These are phyloP conservation scores for Parasteatoda lunata DNA, from an alignment of 2,888 invertebrate species.

Conservation along the genomic window DNA sequence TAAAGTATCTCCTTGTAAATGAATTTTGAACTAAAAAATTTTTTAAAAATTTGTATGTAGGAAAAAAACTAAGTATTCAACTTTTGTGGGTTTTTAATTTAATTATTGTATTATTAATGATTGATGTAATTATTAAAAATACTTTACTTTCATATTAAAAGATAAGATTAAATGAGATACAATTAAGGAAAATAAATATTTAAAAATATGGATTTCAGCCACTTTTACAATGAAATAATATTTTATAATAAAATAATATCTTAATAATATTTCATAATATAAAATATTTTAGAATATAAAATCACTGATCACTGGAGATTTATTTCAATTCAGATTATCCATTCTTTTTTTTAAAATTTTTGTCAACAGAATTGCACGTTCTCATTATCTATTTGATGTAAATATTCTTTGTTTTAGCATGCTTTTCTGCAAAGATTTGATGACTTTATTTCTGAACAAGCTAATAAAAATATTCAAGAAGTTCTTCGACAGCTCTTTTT, in stretches of 20 bases:
- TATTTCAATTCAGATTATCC: background rate
- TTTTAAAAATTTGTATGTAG: too few relatives aligned
- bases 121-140: too few relatives aligned
- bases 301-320: too few relatives aligned
- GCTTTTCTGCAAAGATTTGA: constrained; percentile 73
- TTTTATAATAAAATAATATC: background rate
- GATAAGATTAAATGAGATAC: too few relatives aligned
- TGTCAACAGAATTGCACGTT: background rate
- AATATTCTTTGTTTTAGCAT: constrained; percentile 71
- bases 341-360: background rate
- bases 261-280: background rate
- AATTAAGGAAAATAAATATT: too few relatives aligned
- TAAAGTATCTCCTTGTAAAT: too few relatives aligned
- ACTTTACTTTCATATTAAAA: too few relatives aligned
- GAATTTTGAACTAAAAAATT: too few relatives aligned
- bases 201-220: background rate
- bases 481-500: constrained; percentile 73
- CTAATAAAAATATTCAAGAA: constrained; percentile 71
- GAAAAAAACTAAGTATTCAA: too few relatives aligned
- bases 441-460: constrained; percentile 71
- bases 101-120: too few relatives aligned
- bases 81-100: too few relatives aligned
- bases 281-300: too few relatives aligned
- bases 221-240: background rate
- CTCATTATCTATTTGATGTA: background rate